A percentile compares a stretch with the other conserved stretches of the same genome.
These are phyloP conservation scores for Cinclus mexicanus DNA, from an alignment of 2,113 vertebrate species.

Conservation along the genomic window DNA sequence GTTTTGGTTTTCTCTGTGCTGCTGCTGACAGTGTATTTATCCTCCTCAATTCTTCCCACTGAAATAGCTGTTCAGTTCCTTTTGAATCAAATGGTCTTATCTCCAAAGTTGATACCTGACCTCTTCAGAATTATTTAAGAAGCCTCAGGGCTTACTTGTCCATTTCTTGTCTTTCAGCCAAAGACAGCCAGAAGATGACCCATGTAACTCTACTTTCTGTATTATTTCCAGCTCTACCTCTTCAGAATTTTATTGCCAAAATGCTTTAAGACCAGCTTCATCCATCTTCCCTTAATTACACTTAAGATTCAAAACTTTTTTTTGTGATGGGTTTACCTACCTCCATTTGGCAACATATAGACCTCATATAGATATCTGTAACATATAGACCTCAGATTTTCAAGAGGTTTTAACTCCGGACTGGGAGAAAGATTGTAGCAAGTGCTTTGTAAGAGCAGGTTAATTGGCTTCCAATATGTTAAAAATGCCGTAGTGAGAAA, in stretches of 20 bases:
- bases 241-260: neutral
- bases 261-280: neutral
- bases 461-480: neutral
- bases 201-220: neutral
- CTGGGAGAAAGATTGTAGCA: neutral
- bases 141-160: neutral
- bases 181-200: neutral
- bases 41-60: neutral
- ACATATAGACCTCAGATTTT: neutral
- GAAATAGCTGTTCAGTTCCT: neutral
- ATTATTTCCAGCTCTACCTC: neutral
- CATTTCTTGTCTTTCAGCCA: neutral
- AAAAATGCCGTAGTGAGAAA: neutral
- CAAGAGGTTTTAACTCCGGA: neutral
- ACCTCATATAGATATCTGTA: neutral
- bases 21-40: neutral
- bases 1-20: neutral
- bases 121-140: conserved; percentile 21
- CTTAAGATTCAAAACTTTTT: neutral
- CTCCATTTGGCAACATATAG: neutral
- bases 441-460: neutral
- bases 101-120: neutral
- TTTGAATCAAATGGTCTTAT: neutral
- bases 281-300: neutral
- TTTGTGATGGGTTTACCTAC: neutral